Evolutionary conservation across 2,888 invertebrate species (phyloP).

Genomic region (Tipula lateralis): DNA sequence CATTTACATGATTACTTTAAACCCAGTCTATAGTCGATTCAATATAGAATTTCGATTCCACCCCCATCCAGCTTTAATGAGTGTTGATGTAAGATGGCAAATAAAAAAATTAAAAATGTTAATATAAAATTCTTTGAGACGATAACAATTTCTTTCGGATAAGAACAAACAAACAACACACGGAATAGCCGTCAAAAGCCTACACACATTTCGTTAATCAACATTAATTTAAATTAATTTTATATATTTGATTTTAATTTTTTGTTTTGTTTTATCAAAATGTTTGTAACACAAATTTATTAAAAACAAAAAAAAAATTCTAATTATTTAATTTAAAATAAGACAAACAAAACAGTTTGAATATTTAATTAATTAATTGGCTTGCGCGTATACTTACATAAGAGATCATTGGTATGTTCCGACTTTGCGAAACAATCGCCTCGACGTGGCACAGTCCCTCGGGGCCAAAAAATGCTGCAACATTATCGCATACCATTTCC

Average conservation of each 20-base stretch:
- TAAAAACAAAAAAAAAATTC: background rate
- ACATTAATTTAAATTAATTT: constrained; percentile 19
- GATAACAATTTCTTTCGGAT: background rate
- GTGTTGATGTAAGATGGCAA: no score
- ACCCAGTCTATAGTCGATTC: no score
- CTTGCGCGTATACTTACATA: constrained; percentile 70
- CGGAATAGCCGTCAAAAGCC: background rate
- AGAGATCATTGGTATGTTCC: constrained; percentile 94
- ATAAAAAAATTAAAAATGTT: no score
- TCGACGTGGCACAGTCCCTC: constrained; percentile 93
- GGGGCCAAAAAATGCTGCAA: constrained; percentile 91
- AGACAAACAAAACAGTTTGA: background rate
- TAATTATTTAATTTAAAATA: constrained; percentile 2
- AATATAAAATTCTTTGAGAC: background rate
- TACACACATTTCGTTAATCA: background rate
- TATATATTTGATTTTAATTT: background rate
- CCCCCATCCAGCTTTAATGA: no score
- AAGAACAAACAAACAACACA: background rate
- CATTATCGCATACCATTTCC: constrained; percentile 85
- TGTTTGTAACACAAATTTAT: constrained; percentile 14
- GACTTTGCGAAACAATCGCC: constrained; percentile 87
- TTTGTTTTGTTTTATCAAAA: background rate
- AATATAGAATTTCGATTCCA: no score
- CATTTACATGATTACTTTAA: no score
- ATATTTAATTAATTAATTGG: background rate